These are phyloP conservation scores for Aegypius monachus DNA, from an alignment of 2,113 vertebrate genomes.

Conservation along the genomic window DNA sequence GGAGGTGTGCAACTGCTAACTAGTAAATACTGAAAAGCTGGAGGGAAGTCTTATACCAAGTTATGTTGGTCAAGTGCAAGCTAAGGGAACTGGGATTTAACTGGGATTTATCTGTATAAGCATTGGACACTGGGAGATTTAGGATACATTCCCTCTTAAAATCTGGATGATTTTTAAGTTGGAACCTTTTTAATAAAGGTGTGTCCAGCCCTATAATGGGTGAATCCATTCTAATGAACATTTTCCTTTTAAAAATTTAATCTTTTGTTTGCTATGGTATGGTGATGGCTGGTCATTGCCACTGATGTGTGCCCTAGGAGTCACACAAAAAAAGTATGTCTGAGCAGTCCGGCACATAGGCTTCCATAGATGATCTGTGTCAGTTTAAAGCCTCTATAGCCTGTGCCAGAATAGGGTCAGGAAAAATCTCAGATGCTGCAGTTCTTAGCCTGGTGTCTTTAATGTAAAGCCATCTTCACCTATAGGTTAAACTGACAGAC, in stretches of 20 bases:
- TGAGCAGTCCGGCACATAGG: not conserved
- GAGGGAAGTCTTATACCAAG: not conserved
- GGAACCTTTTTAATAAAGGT: not conserved
- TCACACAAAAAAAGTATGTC: not conserved
- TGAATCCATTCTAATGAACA: not conserved
- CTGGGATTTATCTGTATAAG: not conserved
- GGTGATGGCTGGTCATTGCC: not conserved
- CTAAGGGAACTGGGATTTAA: not conserved
- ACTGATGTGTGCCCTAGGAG: rapidly evolving
- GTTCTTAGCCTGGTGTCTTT: not conserved
- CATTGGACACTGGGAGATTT: not conserved
- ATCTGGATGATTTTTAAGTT: not conserved
- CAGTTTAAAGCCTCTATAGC: not conserved
- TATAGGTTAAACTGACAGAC: not conserved
- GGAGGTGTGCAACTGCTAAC: not conserved
- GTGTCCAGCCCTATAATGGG: not conserved
- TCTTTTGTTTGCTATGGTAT: not conserved
- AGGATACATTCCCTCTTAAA: not conserved
- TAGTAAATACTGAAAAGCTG: not conserved
- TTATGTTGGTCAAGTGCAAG: not conserved
- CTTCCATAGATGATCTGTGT: not conserved
- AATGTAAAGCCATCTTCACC: not conserved
- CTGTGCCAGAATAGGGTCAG: not conserved
- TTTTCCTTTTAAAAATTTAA: not conserved
- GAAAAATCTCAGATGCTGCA: not conserved